These are phyloP conservation scores for Eriosoma lanigerum DNA, from an alignment of 1,140 invertebrate genomes.

Conservation along the genomic window DNA sequence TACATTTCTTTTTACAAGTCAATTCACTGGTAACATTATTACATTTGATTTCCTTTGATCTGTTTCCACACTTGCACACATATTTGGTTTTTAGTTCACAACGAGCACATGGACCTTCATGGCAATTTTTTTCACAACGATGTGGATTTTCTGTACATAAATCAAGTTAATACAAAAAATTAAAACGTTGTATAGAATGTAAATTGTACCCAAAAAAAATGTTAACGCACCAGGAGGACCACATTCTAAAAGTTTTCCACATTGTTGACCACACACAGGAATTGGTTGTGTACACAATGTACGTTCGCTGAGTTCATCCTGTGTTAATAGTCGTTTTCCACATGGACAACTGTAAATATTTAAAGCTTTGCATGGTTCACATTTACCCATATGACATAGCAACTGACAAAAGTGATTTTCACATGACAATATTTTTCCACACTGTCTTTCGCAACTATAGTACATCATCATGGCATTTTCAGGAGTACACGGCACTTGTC, in stretches of 20 bases:
- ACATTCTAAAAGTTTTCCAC: conserved; percentile 77
- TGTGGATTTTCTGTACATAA: conserved; percentile 66
- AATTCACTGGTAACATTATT: conserved; percentile 71
- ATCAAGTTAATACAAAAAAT: conserved; percentile 51
- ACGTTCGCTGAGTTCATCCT: conserved; percentile 60
- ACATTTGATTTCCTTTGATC: conserved; percentile 80
- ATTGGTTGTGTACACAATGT: conserved; percentile 80
- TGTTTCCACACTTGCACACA: conserved; percentile 88
- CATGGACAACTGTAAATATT: conserved; percentile 80
- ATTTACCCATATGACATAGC: conserved; percentile 69
- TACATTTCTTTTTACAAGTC: conserved; percentile 84
- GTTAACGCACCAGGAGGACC: conserved; percentile 69
- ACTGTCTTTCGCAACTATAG: conserved; percentile 70
- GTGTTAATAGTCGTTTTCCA: conserved; percentile 67
- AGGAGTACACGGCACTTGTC: conserved; percentile 55
- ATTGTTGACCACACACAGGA: conserved; percentile 79
- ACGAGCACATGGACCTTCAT: conserved; percentile 77
- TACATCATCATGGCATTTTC: conserved; percentile 50
- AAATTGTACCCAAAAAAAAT: not conserved
- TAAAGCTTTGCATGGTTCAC: conserved; percentile 63
- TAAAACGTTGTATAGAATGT: conserved; percentile 22
- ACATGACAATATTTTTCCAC: conserved; percentile 71
- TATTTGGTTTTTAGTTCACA: conserved; percentile 78
- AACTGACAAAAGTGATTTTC: conserved; percentile 75
- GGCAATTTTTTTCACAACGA: conserved; percentile 73